Evolutionary conservation across 2,113 vertebrate genomes (phyloP).

Genomic region (Tachysurus fulvidraco): DNA sequence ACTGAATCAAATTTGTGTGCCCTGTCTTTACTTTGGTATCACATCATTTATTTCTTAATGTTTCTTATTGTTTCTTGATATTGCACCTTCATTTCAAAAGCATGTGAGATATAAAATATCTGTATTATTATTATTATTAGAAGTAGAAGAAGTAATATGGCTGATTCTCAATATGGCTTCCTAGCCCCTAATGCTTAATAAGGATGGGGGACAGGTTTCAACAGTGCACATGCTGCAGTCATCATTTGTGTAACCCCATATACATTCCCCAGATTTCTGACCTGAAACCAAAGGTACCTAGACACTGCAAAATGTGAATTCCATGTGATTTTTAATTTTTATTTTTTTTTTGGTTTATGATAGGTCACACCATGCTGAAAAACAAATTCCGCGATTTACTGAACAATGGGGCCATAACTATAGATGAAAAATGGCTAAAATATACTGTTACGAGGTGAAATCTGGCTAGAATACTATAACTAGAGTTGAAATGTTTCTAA

Average conservation of each 20-base stretch:
- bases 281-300: slow-evolving; percentile 1
- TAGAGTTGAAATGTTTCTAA: too few species aligned
- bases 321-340: background rate
- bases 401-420: background rate
- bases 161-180: slow-evolving; percentile 46
- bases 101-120: background rate
- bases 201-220: slow-evolving; percentile 47
- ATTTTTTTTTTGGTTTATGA: background rate
- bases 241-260: slow-evolving; percentile 41
- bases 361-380: background rate
- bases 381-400: background rate
- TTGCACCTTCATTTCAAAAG: background rate
- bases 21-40: background rate
- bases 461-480: background rate
- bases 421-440: background rate
- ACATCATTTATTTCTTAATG: slow-evolving; percentile 3
- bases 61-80: background rate
- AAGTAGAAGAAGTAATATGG: background rate
- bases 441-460: background rate
- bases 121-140: background rate
- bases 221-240: slow-evolving; percentile 47
- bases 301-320: background rate
- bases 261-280: slow-evolving; percentile 31
- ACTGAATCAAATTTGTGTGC: slow-evolving; percentile 37
- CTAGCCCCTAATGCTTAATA: slow-evolving; percentile 10